phyloP scores from a whole-genome alignment of 2,888 invertebrate species.

The Clusia tigrina region DNA sequence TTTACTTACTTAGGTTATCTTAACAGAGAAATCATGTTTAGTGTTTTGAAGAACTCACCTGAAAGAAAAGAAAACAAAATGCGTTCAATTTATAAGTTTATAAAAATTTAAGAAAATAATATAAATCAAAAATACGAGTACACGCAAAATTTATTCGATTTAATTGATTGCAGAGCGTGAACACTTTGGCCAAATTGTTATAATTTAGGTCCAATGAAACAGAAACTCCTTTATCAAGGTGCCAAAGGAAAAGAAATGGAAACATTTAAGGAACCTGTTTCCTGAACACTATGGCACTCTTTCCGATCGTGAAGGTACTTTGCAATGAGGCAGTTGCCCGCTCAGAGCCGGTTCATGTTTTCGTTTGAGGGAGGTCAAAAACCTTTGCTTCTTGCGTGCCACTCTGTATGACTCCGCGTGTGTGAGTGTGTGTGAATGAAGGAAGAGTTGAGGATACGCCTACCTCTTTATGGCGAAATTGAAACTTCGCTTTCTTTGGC shows the following conservation, averaged over 20 bases:
- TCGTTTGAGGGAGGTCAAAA: background rate
- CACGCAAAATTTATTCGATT: background rate
- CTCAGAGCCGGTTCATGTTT: background rate
- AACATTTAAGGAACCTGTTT: too few relatives aligned
- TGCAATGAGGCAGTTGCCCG: background rate
- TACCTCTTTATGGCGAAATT: background rate
- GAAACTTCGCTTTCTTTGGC: slow-evolving; percentile 5
- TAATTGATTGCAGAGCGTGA: too few relatives aligned
- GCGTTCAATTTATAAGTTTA: background rate
- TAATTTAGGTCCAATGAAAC: slow-evolving; percentile 9
- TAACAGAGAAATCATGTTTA: too few relatives aligned
- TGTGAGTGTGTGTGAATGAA: background rate
- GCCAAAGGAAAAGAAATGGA: background rate
- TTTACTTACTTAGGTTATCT: too few relatives aligned
- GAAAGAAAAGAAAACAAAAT: background rate
- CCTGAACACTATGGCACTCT: background rate
- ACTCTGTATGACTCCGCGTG: background rate
- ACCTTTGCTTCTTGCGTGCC: background rate
- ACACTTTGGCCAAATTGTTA: too few relatives aligned
- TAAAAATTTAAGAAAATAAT: background rate
- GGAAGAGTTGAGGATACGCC: background rate
- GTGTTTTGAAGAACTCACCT: background rate
- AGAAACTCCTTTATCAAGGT: background rate
- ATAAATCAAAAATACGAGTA: background rate
- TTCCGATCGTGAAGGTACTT: background rate